phyloP scores from a whole-genome alignment of 2,797 vertebrate species.

The Lycodopsis pacificus region DNA sequence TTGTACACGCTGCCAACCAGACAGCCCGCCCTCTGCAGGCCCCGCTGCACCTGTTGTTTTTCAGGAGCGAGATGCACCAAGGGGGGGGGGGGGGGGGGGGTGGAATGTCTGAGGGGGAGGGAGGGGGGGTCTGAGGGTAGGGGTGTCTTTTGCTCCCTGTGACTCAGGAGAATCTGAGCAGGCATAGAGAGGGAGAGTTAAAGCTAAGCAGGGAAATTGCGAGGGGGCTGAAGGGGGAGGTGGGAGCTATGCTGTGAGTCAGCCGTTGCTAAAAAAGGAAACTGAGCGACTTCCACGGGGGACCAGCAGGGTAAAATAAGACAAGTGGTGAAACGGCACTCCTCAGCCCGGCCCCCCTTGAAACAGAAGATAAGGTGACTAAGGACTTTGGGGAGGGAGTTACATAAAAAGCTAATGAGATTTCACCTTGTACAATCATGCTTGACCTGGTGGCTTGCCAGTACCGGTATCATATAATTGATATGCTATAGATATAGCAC shows the following conservation, averaged over 20 bases:
- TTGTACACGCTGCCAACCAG: conserved; percentile 54
- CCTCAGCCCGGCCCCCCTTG: conserved; percentile 46
- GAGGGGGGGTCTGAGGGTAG: neutral
- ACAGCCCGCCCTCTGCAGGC: conserved; percentile 57
- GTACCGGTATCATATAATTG: conserved; percentile 5
- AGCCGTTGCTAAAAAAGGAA: conserved; percentile 83
- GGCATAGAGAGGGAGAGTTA: conserved; percentile 40
- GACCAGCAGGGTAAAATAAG: conserved; percentile 71
- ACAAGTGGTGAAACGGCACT: conserved; percentile 72
- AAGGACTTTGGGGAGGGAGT: conserved; percentile 41
- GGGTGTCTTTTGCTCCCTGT: conserved; percentile 62
- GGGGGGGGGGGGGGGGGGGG: neutral
- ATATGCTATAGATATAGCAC: conserved; percentile 13
- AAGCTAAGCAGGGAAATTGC: conserved; percentile 60
- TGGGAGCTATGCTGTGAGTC: conserved; percentile 71
- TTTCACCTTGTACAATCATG: conserved; percentile 45
- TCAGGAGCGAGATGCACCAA: conserved; percentile 52
- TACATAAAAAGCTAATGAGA: conserved; percentile 30
- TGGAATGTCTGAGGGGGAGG: neutral
- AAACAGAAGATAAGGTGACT: conserved; percentile 51
- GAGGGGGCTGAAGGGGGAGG: conserved; percentile 4
- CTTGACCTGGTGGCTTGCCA: conserved; percentile 3
- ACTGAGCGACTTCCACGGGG: conserved; percentile 64
- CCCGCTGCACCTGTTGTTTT: conserved; percentile 81
- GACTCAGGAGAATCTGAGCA: conserved; percentile 83